Evolutionary conservation across 64 coral and sea anemone species (phyloP).

Genomic region (Montipora sp.): DNA sequence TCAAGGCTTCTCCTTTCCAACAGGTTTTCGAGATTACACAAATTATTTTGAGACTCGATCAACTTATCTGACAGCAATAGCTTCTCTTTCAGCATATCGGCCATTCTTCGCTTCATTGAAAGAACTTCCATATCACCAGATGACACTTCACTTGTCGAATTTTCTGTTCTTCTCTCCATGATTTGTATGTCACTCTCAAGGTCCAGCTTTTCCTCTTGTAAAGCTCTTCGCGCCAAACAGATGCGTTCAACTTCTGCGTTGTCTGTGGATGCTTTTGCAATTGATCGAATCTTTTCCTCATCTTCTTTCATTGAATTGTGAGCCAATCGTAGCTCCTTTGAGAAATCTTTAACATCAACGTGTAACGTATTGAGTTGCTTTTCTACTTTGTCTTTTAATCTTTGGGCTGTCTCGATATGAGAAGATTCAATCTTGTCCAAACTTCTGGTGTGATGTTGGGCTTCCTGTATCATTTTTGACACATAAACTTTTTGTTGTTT

Average conservation of each 20-base stretch:
- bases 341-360: slow-evolving; percentile 37
- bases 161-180: slow-evolving; percentile 41
- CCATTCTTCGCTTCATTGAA: slow-evolving; percentile 61
- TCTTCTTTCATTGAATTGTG: slow-evolving; percentile 51
- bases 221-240: slow-evolving; percentile 28
- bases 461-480: slow-evolving; percentile 58
- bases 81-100: slow-evolving; percentile 45
- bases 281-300: slow-evolving; percentile 12
- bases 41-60: slow-evolving; percentile 41
- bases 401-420: not conserved
- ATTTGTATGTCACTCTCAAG: slow-evolving; percentile 43
- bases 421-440: slow-evolving; percentile 38
- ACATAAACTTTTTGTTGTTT: not conserved
- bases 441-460: slow-evolving; percentile 47
- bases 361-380: not conserved
- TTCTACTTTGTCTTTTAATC: slow-evolving; percentile 26
- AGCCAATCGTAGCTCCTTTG: slow-evolving; percentile 17
- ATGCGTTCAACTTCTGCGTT: slow-evolving; percentile 10
- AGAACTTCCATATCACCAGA: slow-evolving; percentile 47
- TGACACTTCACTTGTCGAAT: not conserved
- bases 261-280: slow-evolving; percentile 26
- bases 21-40: slow-evolving; percentile 14
- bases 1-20: slow-evolving; percentile 37
- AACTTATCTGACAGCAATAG: slow-evolving; percentile 52
- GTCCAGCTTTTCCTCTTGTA: slow-evolving; percentile 36